A percentile compares a stretch with the other conserved stretches of the same genome.
Evolutionary conservation across 2,113 vertebrate species (phyloP).

Genomic region (Hystrix cristata): DNA sequence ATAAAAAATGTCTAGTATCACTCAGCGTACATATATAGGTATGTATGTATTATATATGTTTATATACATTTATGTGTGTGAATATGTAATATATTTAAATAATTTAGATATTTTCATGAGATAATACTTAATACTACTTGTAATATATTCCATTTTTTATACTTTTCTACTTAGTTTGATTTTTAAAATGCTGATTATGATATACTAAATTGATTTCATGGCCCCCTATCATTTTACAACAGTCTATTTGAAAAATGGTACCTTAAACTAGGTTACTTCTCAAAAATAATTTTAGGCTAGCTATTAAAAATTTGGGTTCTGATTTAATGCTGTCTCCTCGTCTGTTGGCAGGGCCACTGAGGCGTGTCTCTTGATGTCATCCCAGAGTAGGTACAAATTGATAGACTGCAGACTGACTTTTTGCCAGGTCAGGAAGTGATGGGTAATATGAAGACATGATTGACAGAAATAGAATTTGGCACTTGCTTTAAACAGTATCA

Average conservation of each 20-base stretch:
- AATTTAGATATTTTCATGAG: slow-evolving; percentile 50
- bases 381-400: slow-evolving; percentile 51
- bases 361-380: slow-evolving; percentile 27
- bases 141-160: slow-evolving; percentile 29
- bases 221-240: background rate
- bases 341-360: slow-evolving; percentile 12
- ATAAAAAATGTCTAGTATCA: background rate
- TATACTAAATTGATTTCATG: slow-evolving; percentile 48
- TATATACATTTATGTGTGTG: background rate
- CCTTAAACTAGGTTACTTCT: slow-evolving; percentile 50
- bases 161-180: slow-evolving; percentile 30
- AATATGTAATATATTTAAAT: slow-evolving; percentile 54
- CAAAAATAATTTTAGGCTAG: slow-evolving; percentile 51
- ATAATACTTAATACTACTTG: slow-evolving; percentile 27
- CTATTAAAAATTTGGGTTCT: background rate
- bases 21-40: background rate
- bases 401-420: slow-evolving; percentile 67
- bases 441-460: slow-evolving; percentile 71
- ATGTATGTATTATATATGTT: background rate
- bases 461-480: slow-evolving; percentile 77
- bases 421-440: slow-evolving; percentile 73
- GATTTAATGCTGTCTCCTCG: slow-evolving; percentile 2
- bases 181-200: slow-evolving; percentile 56
- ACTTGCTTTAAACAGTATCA: slow-evolving; percentile 44
- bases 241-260: slow-evolving; percentile 48